Percentiles rank a stretch among this genome's conserved stretches.
Conservation (phyloP, 2,797 vertebrate genomes). For the Rhinichthys osculus region DNA sequence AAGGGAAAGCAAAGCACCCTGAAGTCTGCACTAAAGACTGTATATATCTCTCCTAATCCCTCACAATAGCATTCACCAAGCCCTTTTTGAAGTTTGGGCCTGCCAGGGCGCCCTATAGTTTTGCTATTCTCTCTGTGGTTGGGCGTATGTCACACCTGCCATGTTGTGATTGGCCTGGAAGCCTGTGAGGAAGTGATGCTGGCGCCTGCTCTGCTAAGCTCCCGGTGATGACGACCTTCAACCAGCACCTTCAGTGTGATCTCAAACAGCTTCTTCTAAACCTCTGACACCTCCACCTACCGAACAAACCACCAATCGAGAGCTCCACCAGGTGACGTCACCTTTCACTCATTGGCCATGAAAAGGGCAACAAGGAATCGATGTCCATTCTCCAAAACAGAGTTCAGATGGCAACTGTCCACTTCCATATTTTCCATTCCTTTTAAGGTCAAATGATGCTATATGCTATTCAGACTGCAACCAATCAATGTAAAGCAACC, state of each 20-base stretch:
- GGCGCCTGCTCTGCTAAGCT: constrained; percentile 46
- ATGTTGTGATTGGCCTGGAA: constrained; percentile 56
- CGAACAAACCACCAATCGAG: constrained; percentile 41
- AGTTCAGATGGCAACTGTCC: constrained; percentile 3
- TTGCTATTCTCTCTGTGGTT: constrained; percentile 50
- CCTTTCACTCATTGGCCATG: constrained; percentile 11
- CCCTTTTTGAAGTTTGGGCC: constrained; percentile 20
- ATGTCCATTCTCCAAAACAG: background rate
- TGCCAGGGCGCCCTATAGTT: constrained; percentile 47
- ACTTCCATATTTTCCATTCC: background rate
- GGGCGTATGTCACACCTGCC: constrained; percentile 56
- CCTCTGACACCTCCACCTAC: constrained; percentile 51
- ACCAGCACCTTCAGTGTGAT: constrained; percentile 57
- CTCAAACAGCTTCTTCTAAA: constrained; percentile 54
- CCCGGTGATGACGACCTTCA: constrained; percentile 53
- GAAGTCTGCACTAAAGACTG: constrained; percentile 26
- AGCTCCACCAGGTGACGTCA: constrained; percentile 23
- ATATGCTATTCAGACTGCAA: background rate
- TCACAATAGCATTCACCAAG: constrained; percentile 21
- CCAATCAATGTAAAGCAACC: background rate
- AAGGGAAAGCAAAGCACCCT: constrained; percentile 51
- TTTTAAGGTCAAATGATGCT: background rate
- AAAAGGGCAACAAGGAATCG: constrained; percentile 22
- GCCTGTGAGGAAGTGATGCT: constrained; percentile 58
- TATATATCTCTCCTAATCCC: constrained; percentile 22